These are phyloP conservation scores for Trematocara zebra DNA, from an alignment of 2,113 vertebrate genomes.

Conservation along the genomic window DNA sequence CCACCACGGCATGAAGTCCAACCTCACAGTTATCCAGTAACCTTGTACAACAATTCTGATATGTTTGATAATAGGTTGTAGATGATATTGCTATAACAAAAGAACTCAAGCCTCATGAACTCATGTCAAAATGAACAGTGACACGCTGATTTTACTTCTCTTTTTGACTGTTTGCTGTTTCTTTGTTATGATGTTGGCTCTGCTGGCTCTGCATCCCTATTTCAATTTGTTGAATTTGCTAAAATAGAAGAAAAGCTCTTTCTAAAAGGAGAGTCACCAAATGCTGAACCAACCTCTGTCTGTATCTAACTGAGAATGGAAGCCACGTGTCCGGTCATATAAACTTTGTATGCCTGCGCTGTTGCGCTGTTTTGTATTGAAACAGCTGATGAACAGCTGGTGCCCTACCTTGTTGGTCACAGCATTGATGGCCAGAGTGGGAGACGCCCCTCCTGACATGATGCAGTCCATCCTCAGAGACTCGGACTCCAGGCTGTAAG, in stretches of 20 bases:
- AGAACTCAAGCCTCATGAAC: not conserved
- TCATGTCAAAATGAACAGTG: not conserved
- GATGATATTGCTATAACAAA: not conserved
- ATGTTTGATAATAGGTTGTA: not conserved
- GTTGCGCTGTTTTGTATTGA: not conserved
- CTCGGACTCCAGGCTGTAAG: conserved; percentile 85
- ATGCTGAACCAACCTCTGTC: not conserved
- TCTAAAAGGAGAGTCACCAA: not conserved
- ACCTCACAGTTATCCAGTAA: not conserved
- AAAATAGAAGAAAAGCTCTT: not conserved
- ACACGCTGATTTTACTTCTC: not conserved
- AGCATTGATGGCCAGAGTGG: conserved; percentile 82
- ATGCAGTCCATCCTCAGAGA: conserved; percentile 87
- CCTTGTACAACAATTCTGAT: not conserved
- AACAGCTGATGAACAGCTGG: not conserved
- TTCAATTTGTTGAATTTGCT: not conserved
- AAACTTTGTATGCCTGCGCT: not conserved
- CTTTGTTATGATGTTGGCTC: not conserved
- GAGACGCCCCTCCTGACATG: conserved; percentile 83
- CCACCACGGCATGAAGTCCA: not conserved
- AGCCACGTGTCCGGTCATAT: accelerated
- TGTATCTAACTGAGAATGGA: accelerated
- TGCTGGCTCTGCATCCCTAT: not conserved
- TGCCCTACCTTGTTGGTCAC: conserved; percentile 81
- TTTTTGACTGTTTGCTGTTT: not conserved